Evolutionary conservation across 2,797 vertebrate species (phyloP).

Genomic region (Trachops cirrhosus): DNA sequence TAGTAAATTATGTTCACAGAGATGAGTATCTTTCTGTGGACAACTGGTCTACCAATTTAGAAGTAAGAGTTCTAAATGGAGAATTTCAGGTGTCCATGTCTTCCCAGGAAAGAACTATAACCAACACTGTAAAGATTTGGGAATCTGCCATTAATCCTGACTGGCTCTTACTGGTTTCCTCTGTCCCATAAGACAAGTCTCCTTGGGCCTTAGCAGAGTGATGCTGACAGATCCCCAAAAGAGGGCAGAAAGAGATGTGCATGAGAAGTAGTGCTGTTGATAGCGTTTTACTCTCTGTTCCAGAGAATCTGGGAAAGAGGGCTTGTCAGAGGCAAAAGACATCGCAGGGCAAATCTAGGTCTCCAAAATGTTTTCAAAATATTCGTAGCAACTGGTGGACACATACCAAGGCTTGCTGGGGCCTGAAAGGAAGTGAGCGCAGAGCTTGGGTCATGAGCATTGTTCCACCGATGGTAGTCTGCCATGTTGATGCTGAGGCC

Average conservation of each 20-base stretch:
- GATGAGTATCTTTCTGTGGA: background rate
- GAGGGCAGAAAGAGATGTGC: background rate
- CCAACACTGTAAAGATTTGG: background rate
- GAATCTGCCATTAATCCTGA: background rate
- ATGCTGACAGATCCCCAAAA: background rate
- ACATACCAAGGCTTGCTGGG: background rate
- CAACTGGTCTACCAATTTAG: background rate
- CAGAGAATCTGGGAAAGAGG: background rate
- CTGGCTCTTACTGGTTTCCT: background rate
- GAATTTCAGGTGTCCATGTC: background rate
- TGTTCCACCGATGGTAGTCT: background rate
- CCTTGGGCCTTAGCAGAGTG: background rate
- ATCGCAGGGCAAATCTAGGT: background rate
- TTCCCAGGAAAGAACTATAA: background rate
- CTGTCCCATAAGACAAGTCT: background rate
- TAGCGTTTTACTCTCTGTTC: background rate
- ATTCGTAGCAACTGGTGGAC: background rate
- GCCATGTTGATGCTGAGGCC: background rate
- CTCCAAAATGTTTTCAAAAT: background rate
- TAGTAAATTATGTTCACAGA: rapidly evolving
- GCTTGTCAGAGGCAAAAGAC: background rate
- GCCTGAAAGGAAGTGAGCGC: background rate
- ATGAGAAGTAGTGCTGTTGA: background rate
- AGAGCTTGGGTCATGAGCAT: no score
- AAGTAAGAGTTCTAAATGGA: background rate